Conservation (phyloP, 2,888 invertebrate genomes). For the Glaucopsyche alexis region DNA sequence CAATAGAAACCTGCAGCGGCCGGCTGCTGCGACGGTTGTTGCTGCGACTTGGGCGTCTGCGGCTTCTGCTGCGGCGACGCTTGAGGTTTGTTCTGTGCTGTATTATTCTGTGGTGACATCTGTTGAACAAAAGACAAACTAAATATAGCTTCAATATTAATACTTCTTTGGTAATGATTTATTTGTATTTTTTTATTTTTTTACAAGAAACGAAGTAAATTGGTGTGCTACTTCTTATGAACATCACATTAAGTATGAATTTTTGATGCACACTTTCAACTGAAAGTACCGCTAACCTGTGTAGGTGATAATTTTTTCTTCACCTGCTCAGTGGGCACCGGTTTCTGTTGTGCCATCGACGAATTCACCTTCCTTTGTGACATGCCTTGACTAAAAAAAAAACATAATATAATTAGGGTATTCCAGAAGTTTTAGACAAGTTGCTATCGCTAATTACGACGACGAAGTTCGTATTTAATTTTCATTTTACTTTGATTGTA, state of each 20-base stretch:
- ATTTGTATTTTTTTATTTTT: no score
- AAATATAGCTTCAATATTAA: no score
- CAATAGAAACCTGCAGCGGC: slow-evolving; percentile 49
- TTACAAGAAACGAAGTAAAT: no score
- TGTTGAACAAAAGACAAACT: slow-evolving; percentile 36
- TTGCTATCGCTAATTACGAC: no score
- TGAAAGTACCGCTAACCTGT: slow-evolving; percentile 47
- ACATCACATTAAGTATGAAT: not conserved
- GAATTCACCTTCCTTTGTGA: slow-evolving; percentile 51
- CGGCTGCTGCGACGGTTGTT: slow-evolving; percentile 45
- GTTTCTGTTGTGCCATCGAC: slow-evolving; percentile 61
- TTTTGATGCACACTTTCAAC: not conserved
- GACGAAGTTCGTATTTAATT: no score
- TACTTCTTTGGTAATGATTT: no score
- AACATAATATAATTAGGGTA: not conserved
- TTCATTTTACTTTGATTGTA: no score
- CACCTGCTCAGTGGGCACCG: slow-evolving; percentile 64
- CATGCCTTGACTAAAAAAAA: slow-evolving; percentile 53
- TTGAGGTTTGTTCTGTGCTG: slow-evolving; percentile 27
- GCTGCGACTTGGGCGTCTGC: slow-evolving; percentile 44
- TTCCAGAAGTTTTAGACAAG: no score
- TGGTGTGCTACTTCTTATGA: no score
- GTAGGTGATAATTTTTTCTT: slow-evolving; percentile 50
- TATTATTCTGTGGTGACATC: slow-evolving; percentile 45
- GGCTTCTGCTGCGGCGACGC: slow-evolving; percentile 51